These are phyloP conservation scores for Corticium candelabrum DNA, from an alignment of 37 sponge, comb jelly and placozoan species.

Conservation along the genomic window DNA sequence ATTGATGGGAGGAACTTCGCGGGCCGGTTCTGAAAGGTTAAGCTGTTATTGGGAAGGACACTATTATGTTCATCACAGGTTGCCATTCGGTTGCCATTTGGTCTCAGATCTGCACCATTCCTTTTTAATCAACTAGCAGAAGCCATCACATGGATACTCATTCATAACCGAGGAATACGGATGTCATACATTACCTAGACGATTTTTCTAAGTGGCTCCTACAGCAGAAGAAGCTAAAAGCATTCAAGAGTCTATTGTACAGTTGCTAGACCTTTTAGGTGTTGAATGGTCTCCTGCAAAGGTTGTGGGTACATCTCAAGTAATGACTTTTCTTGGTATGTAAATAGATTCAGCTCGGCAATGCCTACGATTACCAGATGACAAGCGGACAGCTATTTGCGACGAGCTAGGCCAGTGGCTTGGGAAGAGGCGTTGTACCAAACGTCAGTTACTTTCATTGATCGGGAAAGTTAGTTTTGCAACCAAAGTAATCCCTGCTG, in stretches of 20 bases:
- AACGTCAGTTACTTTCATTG: slow-evolving; percentile 23
- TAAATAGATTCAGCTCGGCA: slow-evolving; percentile 11
- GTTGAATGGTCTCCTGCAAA: no score
- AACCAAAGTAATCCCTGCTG: slow-evolving; percentile 22
- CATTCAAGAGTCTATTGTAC: no score
- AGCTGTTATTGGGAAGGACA: slow-evolving; percentile 21
- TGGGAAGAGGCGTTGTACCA: slow-evolving; percentile 1
- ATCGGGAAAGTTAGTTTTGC: slow-evolving; percentile 23
- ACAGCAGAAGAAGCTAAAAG: no score
- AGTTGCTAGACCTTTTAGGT: no score
- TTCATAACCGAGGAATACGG: slow-evolving; percentile 7
- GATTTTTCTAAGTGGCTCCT: no score
- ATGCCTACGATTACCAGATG: slow-evolving; percentile 5
- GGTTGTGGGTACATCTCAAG: no score
- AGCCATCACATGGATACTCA: slow-evolving; percentile 23
- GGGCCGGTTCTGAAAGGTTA: no score
- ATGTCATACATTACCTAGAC: slow-evolving; percentile 23
- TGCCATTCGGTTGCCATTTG: slow-evolving; percentile 32
- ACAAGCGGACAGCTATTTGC: slow-evolving; percentile 9
- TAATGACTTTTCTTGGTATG: slow-evolving; percentile 25
- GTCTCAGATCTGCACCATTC: slow-evolving; percentile 10
- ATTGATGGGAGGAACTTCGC: no score
- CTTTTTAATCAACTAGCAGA: slow-evolving; percentile 16
- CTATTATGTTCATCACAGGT: slow-evolving; percentile 17
- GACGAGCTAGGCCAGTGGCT: slow-evolving; percentile 11